Base-by-base conservation (phyloP, 2,888 invertebrate genomes). In the Muschampia plurimacula region DNA sequence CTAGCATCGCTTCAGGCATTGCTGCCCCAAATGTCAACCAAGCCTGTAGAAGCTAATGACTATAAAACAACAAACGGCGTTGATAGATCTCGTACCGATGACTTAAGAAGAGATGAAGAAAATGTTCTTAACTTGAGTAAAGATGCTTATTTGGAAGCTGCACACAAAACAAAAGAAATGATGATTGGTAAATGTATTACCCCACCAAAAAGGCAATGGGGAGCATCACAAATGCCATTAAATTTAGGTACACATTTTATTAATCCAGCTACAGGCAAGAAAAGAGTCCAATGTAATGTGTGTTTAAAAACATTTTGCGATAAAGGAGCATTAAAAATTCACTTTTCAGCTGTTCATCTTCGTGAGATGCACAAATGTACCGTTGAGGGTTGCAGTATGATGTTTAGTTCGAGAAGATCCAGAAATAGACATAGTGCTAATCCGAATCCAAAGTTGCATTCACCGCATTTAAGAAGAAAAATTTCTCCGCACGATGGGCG, bases 341-440 rank as follows among this genome's bases (percentile, higher is more conserved):
- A 57, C 28, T 57, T 99, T 87, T 99, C 99, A 67, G 99, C 99
- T 0, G 99, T 99, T 10, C 99, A 99, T 88, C 93, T 99, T 74
- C 96, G 99, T 57, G 99, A 99, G 95, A 99, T 99, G 99, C 99
- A 99, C 91, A 98, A 98, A 91, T 99, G 99, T 88, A 99, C 99
- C 0, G 99, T 99, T 0, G 98, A 98, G 86, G 99, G 99, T 0
- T 99, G 99, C 92, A 99, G 98, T 88, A 99, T 99, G 98, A 99
- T 99, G 98, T 99, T 99, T 87, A 99, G 99, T 88, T 99, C 99
- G 12, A 95, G 99, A 78, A 95, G 99, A 78, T 99, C 99, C 39
- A 95, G 99, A 68, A 99, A 99, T 85, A 96, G 99, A 2, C 99
- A 99, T 90, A 98, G 98, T 88, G 99, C 99, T 10, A 99, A 99